Evolutionary conservation across 2,888 invertebrate species (phyloP).

Genomic region (Dascillus cervinus): DNA sequence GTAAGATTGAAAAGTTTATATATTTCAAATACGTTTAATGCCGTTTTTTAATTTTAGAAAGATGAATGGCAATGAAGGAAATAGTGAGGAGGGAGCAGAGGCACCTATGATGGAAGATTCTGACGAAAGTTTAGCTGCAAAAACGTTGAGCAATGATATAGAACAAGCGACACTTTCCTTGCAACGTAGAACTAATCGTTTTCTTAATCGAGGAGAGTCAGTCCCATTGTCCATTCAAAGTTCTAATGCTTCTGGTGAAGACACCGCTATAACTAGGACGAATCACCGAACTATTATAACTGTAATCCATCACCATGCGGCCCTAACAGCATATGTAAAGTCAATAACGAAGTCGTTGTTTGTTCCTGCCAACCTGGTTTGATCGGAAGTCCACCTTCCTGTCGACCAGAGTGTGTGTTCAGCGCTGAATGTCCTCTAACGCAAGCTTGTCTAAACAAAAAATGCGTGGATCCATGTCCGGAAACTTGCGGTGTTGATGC

Average conservation of each 20-base stretch:
- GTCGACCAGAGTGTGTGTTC: conserved; percentile 64
- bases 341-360: conserved; percentile 59
- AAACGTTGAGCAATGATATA: no score
- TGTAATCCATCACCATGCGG: conserved; percentile 76
- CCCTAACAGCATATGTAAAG: conserved; percentile 67
- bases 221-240: no score
- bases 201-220: no score
- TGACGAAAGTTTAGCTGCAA: no score
- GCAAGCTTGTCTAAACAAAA: conserved; percentile 57
- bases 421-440: conserved; percentile 62
- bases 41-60: no score
- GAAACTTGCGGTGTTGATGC: conserved; percentile 73
- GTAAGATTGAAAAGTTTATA: no score
- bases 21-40: no score
- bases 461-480: conserved; percentile 68
- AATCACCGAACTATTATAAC: conserved; percentile 44
- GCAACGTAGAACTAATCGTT: conserved; percentile 72
- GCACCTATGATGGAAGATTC: no score
- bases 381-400: conserved; percentile 58
- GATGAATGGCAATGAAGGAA: no score
- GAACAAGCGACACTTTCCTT: conserved; percentile 35
- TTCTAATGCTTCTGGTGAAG: no score
- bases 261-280: conserved; percentile 49
- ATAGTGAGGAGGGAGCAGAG: no score
- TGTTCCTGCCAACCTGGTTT: conserved; percentile 62